Base-by-base conservation (phyloP, 2,113 vertebrate species). In the Macroglossus sobrinus region DNA sequence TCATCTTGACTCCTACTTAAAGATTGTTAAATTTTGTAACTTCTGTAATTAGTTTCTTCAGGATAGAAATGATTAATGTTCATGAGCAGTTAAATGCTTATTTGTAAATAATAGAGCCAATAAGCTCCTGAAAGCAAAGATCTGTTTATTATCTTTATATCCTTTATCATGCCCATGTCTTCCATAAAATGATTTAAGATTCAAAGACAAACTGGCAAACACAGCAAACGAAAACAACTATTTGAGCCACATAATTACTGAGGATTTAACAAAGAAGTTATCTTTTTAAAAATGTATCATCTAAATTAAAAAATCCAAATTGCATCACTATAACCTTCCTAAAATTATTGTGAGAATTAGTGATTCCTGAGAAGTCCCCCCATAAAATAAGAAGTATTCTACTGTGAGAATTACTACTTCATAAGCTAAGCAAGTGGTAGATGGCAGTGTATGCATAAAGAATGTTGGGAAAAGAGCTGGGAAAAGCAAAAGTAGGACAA, bases 41-140 rank as follows among this genome's bases (percentile, higher is more conserved):
- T 96, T 97, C 57, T 86, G 15, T 96, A 98, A 97, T 68, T 97
- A 88, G 95, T 94, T 98, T 97, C 95, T 97, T 97, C 90, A 88
- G 96, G 88, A 84, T 50, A 97, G 66, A 96, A 97, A 93, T 40
- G 21, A 97, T 66, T 95, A 96, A 97, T 84, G 90, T 33, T 86
- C n/a, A 79, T 64, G 22, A 80, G 11, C 26, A 33, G 50, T 63
- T 94, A 94, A 93, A 64, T 81, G 10, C 68, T 93, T 21, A 66
- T n/a, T 10, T 76, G 30, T 93, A 68, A 93, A 76, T 53, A 53
- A 84, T 55, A 28, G 30, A 89, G 57, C 43, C 84, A 26, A 78
- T 66, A 90, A 30, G 8, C 28, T 78, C 43, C 43, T 84, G 21
- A 75, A 95, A 78, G 33, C 66, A 82, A 95, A 61, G 1, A 92